phyloP scores from a whole-genome alignment of 30 jellyfish, hydroid and myxozoan genomes.

The Catostylus mosaicus region DNA sequence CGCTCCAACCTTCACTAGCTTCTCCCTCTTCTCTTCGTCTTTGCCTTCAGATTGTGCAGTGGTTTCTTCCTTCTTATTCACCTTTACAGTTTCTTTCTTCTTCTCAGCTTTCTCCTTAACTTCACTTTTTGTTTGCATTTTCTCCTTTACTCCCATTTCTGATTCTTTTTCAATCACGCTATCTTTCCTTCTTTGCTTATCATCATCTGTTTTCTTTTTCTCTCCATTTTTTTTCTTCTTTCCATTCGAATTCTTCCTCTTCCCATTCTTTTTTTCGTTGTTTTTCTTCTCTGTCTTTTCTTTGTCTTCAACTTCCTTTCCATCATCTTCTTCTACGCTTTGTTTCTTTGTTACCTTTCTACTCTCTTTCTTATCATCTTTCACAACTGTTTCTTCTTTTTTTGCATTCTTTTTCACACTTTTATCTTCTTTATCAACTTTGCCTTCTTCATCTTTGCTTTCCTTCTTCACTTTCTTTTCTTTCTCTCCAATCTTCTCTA shows the following conservation, averaged over 20 bases:
- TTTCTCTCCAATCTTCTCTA: neutral
- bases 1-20: neutral
- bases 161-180: neutral
- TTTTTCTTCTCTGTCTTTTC: neutral
- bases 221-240: neutral
- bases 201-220: neutral
- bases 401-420: neutral
- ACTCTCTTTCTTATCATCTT: neutral
- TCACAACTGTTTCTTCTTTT: neutral
- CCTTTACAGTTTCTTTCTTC: neutral
- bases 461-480: neutral
- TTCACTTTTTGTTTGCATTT: neutral
- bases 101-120: neutral
- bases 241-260: neutral
- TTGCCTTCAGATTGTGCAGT: neutral
- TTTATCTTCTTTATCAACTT: neutral
- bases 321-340: neutral
- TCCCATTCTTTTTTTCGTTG: neutral
- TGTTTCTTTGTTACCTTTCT: neutral
- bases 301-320: neutral
- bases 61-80: neutral
- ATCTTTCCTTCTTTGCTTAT: neutral
- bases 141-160: neutral
- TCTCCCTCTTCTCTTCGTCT: neutral
- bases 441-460: neutral